Evolutionary conservation across 1,140 invertebrate genomes (phyloP).

Genomic region (Drosophila elegans): DNA sequence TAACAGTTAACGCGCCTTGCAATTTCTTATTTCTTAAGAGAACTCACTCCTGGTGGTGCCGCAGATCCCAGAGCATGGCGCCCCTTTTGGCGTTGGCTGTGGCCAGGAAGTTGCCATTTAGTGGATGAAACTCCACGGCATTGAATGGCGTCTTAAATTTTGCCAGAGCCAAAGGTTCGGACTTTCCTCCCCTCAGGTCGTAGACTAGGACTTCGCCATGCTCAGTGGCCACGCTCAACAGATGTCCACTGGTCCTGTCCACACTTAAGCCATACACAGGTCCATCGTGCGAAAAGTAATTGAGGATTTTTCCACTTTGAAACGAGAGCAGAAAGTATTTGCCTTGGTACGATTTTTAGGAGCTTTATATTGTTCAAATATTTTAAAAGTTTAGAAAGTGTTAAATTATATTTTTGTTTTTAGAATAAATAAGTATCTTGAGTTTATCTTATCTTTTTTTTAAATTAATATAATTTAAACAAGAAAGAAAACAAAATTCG

Average conservation of each 20-base stretch:
- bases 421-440: too few species aligned
- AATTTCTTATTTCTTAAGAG: accelerated
- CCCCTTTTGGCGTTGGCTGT: slow-evolving; percentile 96
- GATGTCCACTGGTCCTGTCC: slow-evolving; percentile 92
- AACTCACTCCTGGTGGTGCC: slow-evolving; percentile 91
- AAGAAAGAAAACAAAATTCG: too few species aligned
- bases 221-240: slow-evolving; percentile 95
- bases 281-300: slow-evolving; percentile 93
- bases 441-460: too few species aligned
- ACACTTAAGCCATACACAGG: slow-evolving; percentile 95
- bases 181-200: slow-evolving; percentile 86
- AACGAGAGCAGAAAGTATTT: too few species aligned
- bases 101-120: slow-evolving; percentile 91
- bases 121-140: slow-evolving; percentile 95
- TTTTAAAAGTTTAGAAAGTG: not conserved
- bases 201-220: slow-evolving; percentile 94
- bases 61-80: slow-evolving; percentile 94
- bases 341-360: too few species aligned
- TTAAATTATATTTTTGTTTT: not conserved
- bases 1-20: not conserved
- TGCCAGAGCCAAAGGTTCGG: slow-evolving; percentile 87
- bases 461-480: too few species aligned
- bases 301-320: slow-evolving; percentile 88
- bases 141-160: slow-evolving; percentile 92
- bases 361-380: too few species aligned